These are phyloP conservation scores for Brachionus koreanus DNA, from an alignment of 1,140 invertebrate genomes.

Conservation along the genomic window DNA sequence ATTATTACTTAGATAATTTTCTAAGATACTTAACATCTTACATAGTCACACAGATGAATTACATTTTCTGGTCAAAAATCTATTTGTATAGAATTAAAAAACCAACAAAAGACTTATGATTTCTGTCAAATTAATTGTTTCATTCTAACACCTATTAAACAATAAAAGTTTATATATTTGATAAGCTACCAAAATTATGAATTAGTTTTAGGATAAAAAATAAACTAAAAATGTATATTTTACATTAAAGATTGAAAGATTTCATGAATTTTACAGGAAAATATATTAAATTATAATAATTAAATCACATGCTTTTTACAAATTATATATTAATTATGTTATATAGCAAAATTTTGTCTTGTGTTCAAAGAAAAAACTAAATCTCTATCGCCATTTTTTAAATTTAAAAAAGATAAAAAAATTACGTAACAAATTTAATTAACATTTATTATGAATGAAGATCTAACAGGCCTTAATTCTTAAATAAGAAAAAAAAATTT, in stretches of 20 bases:
- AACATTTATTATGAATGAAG: not conserved
- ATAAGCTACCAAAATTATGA: constrained; percentile 2
- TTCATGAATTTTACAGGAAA: not conserved
- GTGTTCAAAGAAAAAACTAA: not conserved
- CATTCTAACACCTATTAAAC: not conserved
- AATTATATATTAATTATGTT: too few relatives aligned
- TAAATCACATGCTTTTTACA: not conserved
- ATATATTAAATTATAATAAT: not conserved
- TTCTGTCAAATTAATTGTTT: not conserved
- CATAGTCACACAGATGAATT: too few relatives aligned
- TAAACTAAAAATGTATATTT: not conserved
- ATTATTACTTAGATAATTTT: too few relatives aligned
- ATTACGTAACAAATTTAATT: not conserved
- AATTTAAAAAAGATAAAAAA: not conserved
- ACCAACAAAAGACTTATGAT: too few relatives aligned
- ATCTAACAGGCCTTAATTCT: too few relatives aligned
- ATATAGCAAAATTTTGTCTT: not conserved
- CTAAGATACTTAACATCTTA: too few relatives aligned
- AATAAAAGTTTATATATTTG: not conserved
- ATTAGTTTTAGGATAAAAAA: not conserved
- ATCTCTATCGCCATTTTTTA: not conserved
- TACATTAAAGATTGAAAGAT: not conserved
- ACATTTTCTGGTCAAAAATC: too few relatives aligned
- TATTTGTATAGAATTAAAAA: too few relatives aligned
- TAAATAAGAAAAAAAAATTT: too few relatives aligned